phyloP scores from a whole-genome alignment of 2,113 vertebrate species.

The Spea multiplicata region DNA sequence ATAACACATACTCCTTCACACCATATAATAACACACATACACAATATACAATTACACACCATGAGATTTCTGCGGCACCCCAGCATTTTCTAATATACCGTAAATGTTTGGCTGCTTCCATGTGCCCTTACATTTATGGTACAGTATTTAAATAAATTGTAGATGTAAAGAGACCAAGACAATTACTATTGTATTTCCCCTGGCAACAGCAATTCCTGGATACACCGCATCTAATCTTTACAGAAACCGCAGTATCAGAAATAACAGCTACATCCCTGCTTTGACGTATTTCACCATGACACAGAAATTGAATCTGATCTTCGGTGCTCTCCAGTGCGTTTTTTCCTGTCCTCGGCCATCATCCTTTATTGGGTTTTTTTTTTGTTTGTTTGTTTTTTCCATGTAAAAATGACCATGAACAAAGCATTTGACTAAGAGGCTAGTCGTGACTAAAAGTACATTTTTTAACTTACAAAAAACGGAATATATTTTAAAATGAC shows the following conservation, averaged over 20 bases:
- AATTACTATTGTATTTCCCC: constrained; percentile 26
- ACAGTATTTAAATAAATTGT: not conserved
- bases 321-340: not conserved
- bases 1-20: too few relatives aligned
- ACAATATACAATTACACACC: too few relatives aligned
- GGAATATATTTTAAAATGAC: too few relatives aligned
- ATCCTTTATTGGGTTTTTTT: not conserved
- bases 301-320: constrained; percentile 25
- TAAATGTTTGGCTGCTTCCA: too few relatives aligned
- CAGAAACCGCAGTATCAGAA: constrained; percentile 5
- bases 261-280: constrained; percentile 16
- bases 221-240: constrained; percentile 21
- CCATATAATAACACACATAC: too few relatives aligned
- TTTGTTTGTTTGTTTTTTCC: not conserved
- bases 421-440: not conserved
- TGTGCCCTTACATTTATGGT: too few relatives aligned
- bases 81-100: too few relatives aligned
- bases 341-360: constrained; percentile 1
- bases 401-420: not conserved
- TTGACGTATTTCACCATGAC: constrained; percentile 23
- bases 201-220: constrained; percentile 22
- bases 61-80: too few relatives aligned
- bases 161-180: constrained; percentile 39
- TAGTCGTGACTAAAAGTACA: too few relatives aligned
- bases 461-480: too few relatives aligned